These are phyloP conservation scores for Nothoprocta pentlandii DNA, from an alignment of 2,113 vertebrate genomes.

Conservation along the genomic window DNA sequence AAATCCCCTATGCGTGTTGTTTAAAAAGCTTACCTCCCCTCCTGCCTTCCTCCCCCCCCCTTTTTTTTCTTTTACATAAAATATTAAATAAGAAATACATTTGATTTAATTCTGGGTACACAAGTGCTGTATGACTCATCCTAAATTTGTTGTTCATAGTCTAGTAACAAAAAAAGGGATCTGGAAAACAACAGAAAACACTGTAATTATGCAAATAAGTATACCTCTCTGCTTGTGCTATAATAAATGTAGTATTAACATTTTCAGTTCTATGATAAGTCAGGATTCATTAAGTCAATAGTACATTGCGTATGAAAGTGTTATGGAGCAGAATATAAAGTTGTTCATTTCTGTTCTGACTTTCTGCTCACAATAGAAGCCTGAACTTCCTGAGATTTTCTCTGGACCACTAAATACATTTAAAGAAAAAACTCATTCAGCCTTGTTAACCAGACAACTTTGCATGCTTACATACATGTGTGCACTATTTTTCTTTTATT, in stretches of 20 bases:
- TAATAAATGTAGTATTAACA: neutral
- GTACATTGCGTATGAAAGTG: neutral
- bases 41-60: no score
- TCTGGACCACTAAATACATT: no score
- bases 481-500: neutral
- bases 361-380: neutral
- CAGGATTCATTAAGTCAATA: neutral
- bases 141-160: neutral
- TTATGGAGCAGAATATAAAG: neutral
- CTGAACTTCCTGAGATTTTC: neutral
- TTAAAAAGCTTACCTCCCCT: neutral
- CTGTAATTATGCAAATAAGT: neutral
- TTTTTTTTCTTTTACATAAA: neutral
- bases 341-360: neutral
- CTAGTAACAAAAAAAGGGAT: neutral
- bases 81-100: neutral
- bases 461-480: no score
- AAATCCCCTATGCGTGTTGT: neutral
- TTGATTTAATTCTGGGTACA: neutral
- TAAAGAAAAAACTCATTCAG: neutral
- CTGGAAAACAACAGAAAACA: neutral
- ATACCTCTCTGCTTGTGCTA: neutral
- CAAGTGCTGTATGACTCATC: neutral
- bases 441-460: neutral
- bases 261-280: neutral